These are phyloP conservation scores for Aphelenchoides besseyi DNA, from an alignment of 1,140 invertebrate species.

Conservation along the genomic window DNA sequence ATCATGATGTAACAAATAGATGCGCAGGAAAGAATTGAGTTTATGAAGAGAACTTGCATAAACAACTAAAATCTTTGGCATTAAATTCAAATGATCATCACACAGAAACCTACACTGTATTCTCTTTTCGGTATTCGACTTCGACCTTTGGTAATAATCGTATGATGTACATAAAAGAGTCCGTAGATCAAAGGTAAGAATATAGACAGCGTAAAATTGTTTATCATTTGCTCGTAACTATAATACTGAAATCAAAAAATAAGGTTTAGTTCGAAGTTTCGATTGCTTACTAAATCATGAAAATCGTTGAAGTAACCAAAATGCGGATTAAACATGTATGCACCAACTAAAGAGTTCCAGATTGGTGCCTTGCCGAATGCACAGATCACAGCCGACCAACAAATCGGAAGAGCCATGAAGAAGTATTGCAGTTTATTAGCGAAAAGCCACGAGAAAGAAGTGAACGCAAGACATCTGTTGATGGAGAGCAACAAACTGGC, in stretches of 20 bases:
- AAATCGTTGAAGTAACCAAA: not conserved
- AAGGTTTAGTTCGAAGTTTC: not conserved
- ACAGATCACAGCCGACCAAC: not conserved
- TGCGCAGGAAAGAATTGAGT: not conserved
- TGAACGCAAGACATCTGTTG: conserved; percentile 3
- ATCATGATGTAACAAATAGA: conserved; percentile 4
- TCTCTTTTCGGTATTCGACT: conserved; percentile 5
- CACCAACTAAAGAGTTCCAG: not conserved
- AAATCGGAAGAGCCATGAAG: not conserved
- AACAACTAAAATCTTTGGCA: conserved; percentile 9
- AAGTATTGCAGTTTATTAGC: not conserved
- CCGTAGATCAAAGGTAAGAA: not conserved
- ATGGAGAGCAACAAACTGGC: not conserved
- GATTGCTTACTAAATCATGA: not conserved
- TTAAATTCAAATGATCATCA: too few relatives aligned
- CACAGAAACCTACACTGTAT: conserved; percentile 16
- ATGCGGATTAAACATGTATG: conserved; percentile 4
- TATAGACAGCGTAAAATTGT: conserved; percentile 2
- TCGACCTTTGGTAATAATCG: not conserved
- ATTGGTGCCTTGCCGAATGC: not conserved
- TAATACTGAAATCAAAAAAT: not conserved
- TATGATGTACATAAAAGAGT: not conserved
- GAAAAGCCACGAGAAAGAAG: not conserved
- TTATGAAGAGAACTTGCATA: not conserved
- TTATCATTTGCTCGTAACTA: not conserved